A percentile compares a stretch with the other conserved stretches of the same genome.
Evolutionary conservation across 2,888 invertebrate genomes (phyloP).

Genomic region (Patella pellucida): DNA sequence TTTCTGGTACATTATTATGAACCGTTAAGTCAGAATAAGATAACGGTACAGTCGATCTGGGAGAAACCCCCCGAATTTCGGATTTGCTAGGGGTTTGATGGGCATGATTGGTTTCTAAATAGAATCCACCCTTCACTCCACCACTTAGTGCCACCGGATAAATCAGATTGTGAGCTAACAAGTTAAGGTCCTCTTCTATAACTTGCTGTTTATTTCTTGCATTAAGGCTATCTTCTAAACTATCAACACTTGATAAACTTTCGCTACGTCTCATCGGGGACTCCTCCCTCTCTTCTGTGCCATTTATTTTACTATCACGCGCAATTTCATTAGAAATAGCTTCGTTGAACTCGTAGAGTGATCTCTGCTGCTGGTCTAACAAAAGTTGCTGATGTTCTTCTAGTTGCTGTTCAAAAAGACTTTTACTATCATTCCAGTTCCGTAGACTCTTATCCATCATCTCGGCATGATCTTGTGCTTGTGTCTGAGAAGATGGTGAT

Average conservation of each 20-base stretch:
- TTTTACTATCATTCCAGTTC: constrained; percentile 60
- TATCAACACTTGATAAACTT: constrained; percentile 59
- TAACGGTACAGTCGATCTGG: too few relatives aligned
- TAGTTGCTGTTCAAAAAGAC: constrained; percentile 65
- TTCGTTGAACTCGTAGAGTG: constrained; percentile 58
- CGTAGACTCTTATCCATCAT: constrained; percentile 58
- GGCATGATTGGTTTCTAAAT: background rate
- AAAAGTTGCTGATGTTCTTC: constrained; percentile 62
- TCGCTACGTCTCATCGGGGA: constrained; percentile 38
- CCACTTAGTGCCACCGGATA: background rate
- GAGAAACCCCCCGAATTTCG: too few relatives aligned
- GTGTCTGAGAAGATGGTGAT: constrained; percentile 28
- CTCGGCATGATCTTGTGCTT: constrained; percentile 38
- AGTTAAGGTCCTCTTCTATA: background rate
- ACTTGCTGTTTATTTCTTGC: background rate
- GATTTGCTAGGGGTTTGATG: background rate
- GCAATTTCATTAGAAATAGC: constrained; percentile 61
- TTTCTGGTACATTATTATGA: background rate
- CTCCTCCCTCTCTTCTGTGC: constrained; percentile 25
- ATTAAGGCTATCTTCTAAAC: constrained; percentile 45
- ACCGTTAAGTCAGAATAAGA: background rate
- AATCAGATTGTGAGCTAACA: background rate
- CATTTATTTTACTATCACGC: constrained; percentile 39
- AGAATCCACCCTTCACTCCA: background rate
- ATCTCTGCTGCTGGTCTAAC: constrained; percentile 58